Base-by-base conservation (phyloP, 2,888 invertebrate genomes). In the Hecatera dysodea region DNA sequence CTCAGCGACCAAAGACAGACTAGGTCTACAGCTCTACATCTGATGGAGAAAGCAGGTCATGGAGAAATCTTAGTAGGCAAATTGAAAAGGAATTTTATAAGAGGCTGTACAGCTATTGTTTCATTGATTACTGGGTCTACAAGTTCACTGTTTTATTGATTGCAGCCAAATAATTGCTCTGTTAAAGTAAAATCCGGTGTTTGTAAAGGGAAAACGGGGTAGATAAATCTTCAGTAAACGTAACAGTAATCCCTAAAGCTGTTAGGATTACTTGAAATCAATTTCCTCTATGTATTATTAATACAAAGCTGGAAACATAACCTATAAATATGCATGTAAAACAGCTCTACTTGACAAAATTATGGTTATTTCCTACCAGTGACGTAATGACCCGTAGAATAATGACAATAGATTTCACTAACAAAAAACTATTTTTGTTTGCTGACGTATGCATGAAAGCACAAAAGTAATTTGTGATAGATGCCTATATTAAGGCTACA, bases 21-120 rank as follows among this genome's bases (percentile, higher is more conserved):
- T 59, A 70, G 62, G 39, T 68, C 57, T 76, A 52, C 3, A 59
- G 56, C 64, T 83, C 63, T 75, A 75, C 56, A 68, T 78, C 44
- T 50, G 59, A 67, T 69, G 61, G 70, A 67, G 82, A 83, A 83
- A 82, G 83, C 75, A 46, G 82, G 85, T 80, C 83, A 82, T 77
- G 62, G 79, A 71, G 78, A 78, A 68, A 62, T 63, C 29, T 44
- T 29, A 57, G 19, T 15, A 46, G 29, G 6, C 52, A 52, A 53
- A 48, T 61, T 65, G 24, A 64, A 70, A 75, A 57, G n/a, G 42
- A 52, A 53, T 77, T 53, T 59, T 67, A 53, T 46, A 50, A 12
- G n/a, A 64, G 24, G 2, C 19, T 29, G 5, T 72, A 53, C 3
- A 72, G 19, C 12, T 50, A 33, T 62, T 55, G 67, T 67, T 63